Percentiles rank a stretch among this genome's conserved stretches.
Evolutionary conservation across 2,888 invertebrate species (phyloP).

Genomic region (Caenorhabditis sp.): DNA sequence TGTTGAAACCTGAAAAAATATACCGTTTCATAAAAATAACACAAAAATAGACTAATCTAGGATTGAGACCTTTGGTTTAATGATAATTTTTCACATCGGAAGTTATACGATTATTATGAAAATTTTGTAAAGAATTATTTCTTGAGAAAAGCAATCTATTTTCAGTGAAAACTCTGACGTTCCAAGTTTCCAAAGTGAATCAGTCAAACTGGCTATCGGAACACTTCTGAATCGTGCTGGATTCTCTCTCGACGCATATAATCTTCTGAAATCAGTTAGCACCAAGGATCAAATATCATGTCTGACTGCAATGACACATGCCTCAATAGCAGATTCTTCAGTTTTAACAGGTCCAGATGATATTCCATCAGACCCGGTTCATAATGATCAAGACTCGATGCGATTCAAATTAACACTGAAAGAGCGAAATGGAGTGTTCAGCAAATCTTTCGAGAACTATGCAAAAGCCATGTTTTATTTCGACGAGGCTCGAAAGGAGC

Average conservation of each 20-base stretch:
- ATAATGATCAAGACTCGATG: conserved; percentile 6
- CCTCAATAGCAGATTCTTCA: conserved; percentile 31
- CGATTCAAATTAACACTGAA: conserved; percentile 31
- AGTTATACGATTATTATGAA: no score
- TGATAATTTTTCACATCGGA: no score
- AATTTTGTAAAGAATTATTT: no score
- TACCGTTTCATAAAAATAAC: no score
- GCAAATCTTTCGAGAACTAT: conserved; percentile 30
- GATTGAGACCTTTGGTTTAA: no score
- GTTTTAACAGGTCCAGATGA: conserved; percentile 32
- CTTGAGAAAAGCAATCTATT: no score
- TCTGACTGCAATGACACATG: conserved; percentile 27
- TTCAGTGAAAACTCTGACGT: background rate
- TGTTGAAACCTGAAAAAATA: no score
- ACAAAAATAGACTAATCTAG: no score
- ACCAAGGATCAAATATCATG: conserved; percentile 7
- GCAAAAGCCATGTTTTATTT: conserved; percentile 17
- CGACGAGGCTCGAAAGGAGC: conserved; percentile 24
- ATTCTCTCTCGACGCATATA: conserved; percentile 22
- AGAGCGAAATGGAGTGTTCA: conserved; percentile 32
- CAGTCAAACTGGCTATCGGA: conserved; percentile 19
- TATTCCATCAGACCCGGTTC: background rate
- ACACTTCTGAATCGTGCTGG: conserved; percentile 31
- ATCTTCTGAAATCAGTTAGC: conserved; percentile 15
- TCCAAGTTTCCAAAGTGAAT: conserved; percentile 4